phyloP scores from a whole-genome alignment of 2,888 invertebrate genomes.

The Xestoiulus laeticollis region DNA sequence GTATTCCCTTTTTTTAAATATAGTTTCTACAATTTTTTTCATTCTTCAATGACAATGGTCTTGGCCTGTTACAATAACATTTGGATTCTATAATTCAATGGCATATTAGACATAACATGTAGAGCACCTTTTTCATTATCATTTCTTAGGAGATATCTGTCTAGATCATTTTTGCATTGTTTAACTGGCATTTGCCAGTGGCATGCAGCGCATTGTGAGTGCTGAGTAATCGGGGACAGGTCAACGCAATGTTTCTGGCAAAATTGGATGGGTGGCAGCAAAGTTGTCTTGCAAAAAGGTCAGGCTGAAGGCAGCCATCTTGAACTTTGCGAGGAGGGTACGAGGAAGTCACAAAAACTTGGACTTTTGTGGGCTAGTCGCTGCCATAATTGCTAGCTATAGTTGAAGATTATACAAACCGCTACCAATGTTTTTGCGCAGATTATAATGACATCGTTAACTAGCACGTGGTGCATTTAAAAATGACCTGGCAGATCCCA shows the following conservation, averaged over 20 bases:
- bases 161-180: not conserved
- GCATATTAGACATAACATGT: not conserved
- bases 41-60: not conserved
- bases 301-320: not conserved
- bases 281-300: not conserved
- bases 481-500: not conserved
- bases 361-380: not conserved
- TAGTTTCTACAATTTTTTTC: not conserved
- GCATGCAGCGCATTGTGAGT: not conserved
- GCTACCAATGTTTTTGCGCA: not conserved
- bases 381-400: not conserved
- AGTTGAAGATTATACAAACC: not conserved
- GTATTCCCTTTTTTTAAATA: not conserved
- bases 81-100: not conserved
- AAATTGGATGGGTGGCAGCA: not conserved
- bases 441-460: not conserved
- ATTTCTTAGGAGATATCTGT: not conserved
- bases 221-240: not conserved
- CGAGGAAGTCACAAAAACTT: conserved; percentile 5
- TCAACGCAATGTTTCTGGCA: not conserved
- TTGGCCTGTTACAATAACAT: not conserved
- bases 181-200: not conserved
- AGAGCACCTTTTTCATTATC: not conserved
- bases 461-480: not conserved
- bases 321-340: conserved; percentile 6